Evolutionary conservation across 1,140 invertebrate genomes (phyloP).

Genomic region (Tetramorium simillimum): DNA sequence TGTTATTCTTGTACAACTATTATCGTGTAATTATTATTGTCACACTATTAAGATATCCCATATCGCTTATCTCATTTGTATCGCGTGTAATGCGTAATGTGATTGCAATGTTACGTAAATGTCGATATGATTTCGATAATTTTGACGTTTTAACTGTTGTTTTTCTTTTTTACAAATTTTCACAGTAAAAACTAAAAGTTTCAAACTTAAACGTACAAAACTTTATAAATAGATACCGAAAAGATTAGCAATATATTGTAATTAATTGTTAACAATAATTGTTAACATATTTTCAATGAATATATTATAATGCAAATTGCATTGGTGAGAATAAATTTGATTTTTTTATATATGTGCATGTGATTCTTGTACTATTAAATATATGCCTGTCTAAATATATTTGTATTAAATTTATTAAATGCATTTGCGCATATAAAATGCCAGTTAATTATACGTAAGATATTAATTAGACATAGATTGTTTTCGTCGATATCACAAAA

Average conservation of each 20-base stretch:
- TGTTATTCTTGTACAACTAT: not conserved
- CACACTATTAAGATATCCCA: not conserved
- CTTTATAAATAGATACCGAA: not conserved
- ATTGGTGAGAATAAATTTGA: too few relatives aligned
- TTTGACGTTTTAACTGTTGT: not conserved
- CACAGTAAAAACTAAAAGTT: not conserved
- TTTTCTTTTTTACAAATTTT: not conserved
- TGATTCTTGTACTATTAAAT: not conserved
- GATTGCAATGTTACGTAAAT: not conserved
- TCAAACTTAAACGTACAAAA: not conserved
- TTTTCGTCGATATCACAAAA: not conserved
- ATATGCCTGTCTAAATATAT: not conserved
- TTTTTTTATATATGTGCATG: too few relatives aligned
- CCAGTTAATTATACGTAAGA: too few relatives aligned
- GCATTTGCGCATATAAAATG: too few relatives aligned
- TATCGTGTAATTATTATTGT: constrained; percentile 15
- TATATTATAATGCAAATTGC: too few relatives aligned
- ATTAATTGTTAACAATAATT: too few relatives aligned
- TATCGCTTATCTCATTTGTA: not conserved
- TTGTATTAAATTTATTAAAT: too few relatives aligned
- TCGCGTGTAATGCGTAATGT: not conserved
- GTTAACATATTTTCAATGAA: too few relatives aligned
- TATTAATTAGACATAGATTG: too few relatives aligned
- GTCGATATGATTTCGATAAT: not conserved
- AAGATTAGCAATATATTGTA: too few relatives aligned